Evolutionary conservation across 2,797 vertebrate genomes (phyloP).

Genomic region (Hydrophis major): DNA sequence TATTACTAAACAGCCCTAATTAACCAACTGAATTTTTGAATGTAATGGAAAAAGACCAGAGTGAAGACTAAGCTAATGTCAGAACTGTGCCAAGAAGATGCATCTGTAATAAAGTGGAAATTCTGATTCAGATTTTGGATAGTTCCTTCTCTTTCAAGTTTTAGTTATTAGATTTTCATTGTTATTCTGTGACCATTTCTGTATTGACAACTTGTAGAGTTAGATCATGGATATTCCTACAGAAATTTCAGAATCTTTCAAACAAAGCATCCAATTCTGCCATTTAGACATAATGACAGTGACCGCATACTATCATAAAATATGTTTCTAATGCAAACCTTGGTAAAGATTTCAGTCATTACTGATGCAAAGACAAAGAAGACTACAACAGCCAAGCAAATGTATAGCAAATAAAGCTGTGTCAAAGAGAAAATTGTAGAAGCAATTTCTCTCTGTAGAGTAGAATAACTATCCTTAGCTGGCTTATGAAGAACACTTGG

Average conservation of each 20-base stretch:
- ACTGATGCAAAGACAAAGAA: background rate
- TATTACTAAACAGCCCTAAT: background rate
- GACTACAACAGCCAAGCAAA: background rate
- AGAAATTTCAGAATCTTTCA: background rate
- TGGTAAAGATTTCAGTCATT: background rate
- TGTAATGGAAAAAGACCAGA: background rate
- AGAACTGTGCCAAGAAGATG: background rate
- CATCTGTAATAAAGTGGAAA: background rate
- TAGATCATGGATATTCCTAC: background rate
- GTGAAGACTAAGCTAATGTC: background rate
- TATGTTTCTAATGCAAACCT: background rate
- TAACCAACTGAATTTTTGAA: background rate
- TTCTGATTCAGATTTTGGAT: background rate
- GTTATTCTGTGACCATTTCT: background rate
- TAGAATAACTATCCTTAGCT: constrained; percentile 4
- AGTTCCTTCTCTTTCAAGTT: background rate
- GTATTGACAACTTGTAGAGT: background rate
- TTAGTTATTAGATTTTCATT: background rate
- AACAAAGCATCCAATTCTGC: background rate
- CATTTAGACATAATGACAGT: background rate
- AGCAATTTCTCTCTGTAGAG: background rate
- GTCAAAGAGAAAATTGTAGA: background rate
- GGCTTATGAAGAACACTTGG: constrained; percentile 14
- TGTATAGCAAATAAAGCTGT: background rate
- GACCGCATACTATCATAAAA: background rate